Evolutionary conservation across 2,888 invertebrate genomes (phyloP).

Genomic region (Cistogaster globosa): DNA sequence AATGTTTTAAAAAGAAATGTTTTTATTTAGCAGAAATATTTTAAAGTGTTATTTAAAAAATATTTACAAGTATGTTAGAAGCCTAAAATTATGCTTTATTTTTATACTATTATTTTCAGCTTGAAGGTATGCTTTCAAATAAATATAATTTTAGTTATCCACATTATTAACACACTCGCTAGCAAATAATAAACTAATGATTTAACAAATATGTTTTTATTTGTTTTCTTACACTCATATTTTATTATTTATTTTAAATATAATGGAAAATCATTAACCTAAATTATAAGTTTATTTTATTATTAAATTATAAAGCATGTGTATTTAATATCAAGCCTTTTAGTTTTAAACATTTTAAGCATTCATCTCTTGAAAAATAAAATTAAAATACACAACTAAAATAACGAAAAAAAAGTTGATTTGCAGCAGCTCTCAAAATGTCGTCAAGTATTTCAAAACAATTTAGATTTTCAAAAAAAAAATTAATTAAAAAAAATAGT

Average conservation of each 20-base stretch:
- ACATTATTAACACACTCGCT: conserved; percentile 26
- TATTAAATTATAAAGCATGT: conserved; percentile 33
- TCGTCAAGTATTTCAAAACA: conserved; percentile 49
- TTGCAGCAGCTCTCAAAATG: conserved; percentile 33
- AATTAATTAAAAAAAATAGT: conserved; percentile 7
- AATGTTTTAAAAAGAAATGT: conserved; percentile 47
- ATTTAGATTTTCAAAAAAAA: conserved; percentile 34
- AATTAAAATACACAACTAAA: neutral
- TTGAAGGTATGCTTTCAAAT: conserved; percentile 52
- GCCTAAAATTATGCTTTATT: conserved; percentile 62
- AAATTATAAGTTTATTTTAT: conserved; percentile 1
- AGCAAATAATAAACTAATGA: conserved; percentile 16
- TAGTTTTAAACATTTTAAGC: conserved; percentile 30
- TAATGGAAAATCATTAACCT: conserved; percentile 1
- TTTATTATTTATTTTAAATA: conserved; percentile 23
- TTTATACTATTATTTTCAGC: conserved; percentile 36
- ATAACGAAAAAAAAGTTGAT: conserved; percentile 13
- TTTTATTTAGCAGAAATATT: conserved; percentile 62
- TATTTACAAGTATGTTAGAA: conserved; percentile 36
- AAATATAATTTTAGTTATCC: conserved; percentile 4
- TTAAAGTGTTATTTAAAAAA: conserved; percentile 47
- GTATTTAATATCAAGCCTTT: conserved; percentile 1
- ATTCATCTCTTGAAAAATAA: conserved; percentile 28
- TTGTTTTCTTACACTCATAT: conserved; percentile 7
- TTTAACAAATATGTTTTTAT: neutral